These are phyloP conservation scores for Stigmatopora nigra DNA, from an alignment of 2,113 vertebrate genomes.

Conservation along the genomic window DNA sequence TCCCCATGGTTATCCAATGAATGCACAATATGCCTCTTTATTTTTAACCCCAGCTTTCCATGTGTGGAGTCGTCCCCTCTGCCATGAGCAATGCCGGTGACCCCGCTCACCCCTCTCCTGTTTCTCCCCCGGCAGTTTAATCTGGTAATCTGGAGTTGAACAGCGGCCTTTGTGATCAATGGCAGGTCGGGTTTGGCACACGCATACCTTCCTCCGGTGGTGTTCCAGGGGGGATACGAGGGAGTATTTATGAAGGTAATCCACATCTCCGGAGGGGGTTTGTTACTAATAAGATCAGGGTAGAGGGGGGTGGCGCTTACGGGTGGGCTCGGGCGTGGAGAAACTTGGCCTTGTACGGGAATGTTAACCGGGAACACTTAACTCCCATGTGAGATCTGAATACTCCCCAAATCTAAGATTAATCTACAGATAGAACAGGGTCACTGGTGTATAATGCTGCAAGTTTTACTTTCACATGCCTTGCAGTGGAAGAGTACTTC, in stretches of 20 bases:
- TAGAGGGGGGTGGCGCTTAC: conserved; percentile 6
- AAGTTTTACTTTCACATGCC: not conserved
- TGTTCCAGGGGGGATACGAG: conserved; percentile 22
- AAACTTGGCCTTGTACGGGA: conserved; percentile 24
- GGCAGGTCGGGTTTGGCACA: conserved; percentile 40
- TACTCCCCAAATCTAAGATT: conserved; percentile 4
- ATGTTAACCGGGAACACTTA: conserved; percentile 26
- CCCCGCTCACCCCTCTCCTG: conserved; percentile 30
- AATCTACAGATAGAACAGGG: conserved; percentile 1
- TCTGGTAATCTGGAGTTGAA: conserved; percentile 59
- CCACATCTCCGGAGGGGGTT: conserved; percentile 36
- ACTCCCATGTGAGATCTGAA: conserved; percentile 23
- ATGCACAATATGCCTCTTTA: conserved; percentile 44
- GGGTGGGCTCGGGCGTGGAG: conserved; percentile 21
- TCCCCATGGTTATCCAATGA: conserved; percentile 41
- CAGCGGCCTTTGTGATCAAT: conserved; percentile 57
- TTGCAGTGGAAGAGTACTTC: not conserved
- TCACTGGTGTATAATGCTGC: not conserved
- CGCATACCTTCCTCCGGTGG: conserved; percentile 43
- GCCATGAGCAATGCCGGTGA: conserved; percentile 19
- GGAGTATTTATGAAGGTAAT: conserved; percentile 51
- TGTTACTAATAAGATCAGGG: conserved; percentile 29
- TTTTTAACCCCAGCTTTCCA: conserved; percentile 5
- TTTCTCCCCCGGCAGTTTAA: conserved; percentile 29
- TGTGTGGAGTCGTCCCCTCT: conserved; percentile 6